Evolutionary conservation across 1,140 invertebrate genomes (phyloP).

Genomic region (Bombus breviceps): DNA sequence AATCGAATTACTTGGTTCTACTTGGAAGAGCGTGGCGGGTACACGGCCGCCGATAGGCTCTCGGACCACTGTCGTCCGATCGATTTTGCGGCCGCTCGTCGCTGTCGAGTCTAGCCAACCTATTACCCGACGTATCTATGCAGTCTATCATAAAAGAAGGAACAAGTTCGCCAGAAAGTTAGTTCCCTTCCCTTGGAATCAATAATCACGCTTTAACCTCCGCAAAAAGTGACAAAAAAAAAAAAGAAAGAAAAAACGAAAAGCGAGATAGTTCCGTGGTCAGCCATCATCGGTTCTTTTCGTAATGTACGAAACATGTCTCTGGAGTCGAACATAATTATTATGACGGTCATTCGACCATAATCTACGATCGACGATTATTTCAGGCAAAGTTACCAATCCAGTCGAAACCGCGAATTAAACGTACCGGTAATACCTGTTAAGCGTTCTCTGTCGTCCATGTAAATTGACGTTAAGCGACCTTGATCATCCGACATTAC

Average conservation of each 20-base stretch:
- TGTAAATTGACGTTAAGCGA: constrained; percentile 19
- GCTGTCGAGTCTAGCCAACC: not conserved
- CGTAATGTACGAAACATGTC: no score
- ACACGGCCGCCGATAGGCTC: constrained; percentile 20
- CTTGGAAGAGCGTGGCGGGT: not conserved
- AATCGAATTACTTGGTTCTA: constrained; percentile 34
- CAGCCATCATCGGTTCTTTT: no score
- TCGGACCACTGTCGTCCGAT: constrained; percentile 37
- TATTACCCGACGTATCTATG: constrained; percentile 54
- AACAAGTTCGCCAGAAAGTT: constrained; percentile 25
- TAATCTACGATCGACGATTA: constrained; percentile 3
- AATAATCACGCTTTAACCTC: not conserved
- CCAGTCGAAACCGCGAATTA: constrained; percentile 5
- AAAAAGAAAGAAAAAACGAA: not conserved
- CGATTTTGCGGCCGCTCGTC: constrained; percentile 38
- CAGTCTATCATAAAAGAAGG: constrained; percentile 44
- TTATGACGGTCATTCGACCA: not conserved
- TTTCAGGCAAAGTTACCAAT: not conserved
- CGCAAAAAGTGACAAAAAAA: not conserved
- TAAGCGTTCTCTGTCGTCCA: not conserved
- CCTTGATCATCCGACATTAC: not conserved
- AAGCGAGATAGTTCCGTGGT: no score
- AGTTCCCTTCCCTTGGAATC: constrained; percentile 3
- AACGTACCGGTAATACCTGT: not conserved
- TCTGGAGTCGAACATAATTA: not conserved